Evolutionary conservation across 2,888 invertebrate species (phyloP), one percentile per base, ranked within the genome.

Genomic region (Caradrina clavipalpis): DNA sequence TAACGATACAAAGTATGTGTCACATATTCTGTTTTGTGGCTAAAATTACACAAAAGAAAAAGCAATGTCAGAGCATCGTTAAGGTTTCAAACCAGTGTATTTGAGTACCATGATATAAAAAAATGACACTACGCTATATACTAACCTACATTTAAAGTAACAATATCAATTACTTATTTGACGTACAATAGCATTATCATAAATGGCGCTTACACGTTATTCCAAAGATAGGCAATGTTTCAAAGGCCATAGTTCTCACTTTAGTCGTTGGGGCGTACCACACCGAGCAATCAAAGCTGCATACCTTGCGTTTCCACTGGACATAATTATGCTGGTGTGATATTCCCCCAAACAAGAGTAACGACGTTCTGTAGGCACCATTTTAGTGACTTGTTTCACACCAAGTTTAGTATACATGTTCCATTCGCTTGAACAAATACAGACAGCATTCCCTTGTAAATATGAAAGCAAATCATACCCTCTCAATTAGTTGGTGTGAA

Each of bases 21-120:
- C 13, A 39, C 39, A 39, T 39, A 39, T 39, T 39, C 3, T 13
- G 13, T 3, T n/a, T 13, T 13, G 0, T 8, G 1, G 39, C 2
- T 11, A n/a, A 21, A 17, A 42, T 17, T n/a, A 39, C 26, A 35
- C 35, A 60, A 73, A 75, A 69, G 35, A 76, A 81, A 79, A 74
- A 56, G 10, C 49, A 50, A 54, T 22, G 21, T 11, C 42, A 59
- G 62, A 65, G 47, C 75, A 71, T 75, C 19, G 55, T 57, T 75
- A 56, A 81, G 87, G 88, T 89, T 89, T 83, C 73, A 65, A 87
- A 88, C 86, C 88, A 78, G 79, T 88, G 78, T 87, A 87, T 82
- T 88, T 82, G 69, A 73, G 72, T 84, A 82, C 78, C 76, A 84
- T 80, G 76, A 83, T 77, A 72, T 76, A 80, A 71, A 76, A 78